Conservation (phyloP, 1,140 invertebrate genomes). For the Akabosia matsudoensis region DNA sequence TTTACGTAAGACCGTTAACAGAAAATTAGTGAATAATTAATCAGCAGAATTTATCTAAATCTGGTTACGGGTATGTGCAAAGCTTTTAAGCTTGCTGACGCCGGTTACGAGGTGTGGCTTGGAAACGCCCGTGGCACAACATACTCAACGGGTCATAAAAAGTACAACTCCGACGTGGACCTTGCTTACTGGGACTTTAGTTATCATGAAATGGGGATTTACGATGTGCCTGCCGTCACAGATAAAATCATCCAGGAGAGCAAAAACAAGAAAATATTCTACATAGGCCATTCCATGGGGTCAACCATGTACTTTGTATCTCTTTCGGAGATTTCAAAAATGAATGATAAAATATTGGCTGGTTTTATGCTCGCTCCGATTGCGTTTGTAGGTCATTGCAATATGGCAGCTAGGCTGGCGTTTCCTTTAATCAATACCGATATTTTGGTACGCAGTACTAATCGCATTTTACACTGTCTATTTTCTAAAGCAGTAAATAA, state of each 20-base stretch:
- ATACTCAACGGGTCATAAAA: conserved; percentile 51
- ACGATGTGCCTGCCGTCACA: background rate
- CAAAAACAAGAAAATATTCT: background rate
- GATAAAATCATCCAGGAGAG: background rate
- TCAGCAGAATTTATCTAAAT: background rate
- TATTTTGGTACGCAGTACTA: background rate
- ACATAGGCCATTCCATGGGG: conserved; percentile 5
- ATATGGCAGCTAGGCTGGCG: background rate
- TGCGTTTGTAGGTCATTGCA: background rate
- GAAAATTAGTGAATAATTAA: background rate
- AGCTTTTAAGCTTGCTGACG: background rate
- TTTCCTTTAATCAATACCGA: background rate
- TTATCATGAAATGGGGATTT: conserved; percentile 5
- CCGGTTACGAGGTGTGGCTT: conserved; percentile 1
- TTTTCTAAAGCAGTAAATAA: too few species aligned
- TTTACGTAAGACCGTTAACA: conserved; percentile 9
- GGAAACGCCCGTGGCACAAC: background rate
- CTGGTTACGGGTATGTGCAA: background rate
- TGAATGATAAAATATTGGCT: background rate
- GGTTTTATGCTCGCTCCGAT: background rate
- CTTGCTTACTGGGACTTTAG: conserved; percentile 46
- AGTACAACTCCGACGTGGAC: conserved; percentile 30
- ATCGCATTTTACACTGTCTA: background rate
- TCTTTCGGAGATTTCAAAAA: background rate
- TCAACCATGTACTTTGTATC: background rate